phyloP scores from a whole-genome alignment of 2,797 vertebrate genomes.

The Dendrocincla tyrannina region DNA sequence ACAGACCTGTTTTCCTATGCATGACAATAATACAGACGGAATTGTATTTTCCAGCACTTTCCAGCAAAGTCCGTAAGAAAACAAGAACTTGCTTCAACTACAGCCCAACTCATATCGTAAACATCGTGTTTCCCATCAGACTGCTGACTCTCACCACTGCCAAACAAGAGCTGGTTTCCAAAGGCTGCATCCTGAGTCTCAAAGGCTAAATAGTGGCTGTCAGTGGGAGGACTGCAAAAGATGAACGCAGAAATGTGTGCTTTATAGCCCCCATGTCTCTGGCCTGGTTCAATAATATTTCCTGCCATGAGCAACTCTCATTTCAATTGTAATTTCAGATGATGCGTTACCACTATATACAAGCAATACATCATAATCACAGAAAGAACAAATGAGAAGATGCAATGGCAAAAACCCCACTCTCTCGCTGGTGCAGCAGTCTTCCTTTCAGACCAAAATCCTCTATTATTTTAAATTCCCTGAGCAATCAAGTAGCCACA shows the following conservation, averaged over 20 bases:
- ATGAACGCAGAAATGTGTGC: neutral
- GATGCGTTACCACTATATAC: neutral
- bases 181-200: conserved; percentile 18
- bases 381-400: conserved; percentile 22
- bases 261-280: neutral
- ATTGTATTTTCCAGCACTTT: neutral
- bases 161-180: neutral
- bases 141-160: neutral
- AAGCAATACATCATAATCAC: conserved; percentile 32
- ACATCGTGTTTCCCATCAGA: neutral
- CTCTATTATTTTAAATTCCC: neutral
- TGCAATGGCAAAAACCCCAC: neutral
- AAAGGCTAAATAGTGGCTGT: conserved; percentile 33
- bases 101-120: neutral
- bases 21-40: neutral
- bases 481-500: neutral
- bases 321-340: conserved; percentile 35
- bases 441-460: neutral
- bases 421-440: neutral
- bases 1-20: neutral
- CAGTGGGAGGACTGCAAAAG: neutral
- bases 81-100: neutral
- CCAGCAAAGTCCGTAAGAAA: neutral
- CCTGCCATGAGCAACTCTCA: conserved; percentile 8
- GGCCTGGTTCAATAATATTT: neutral